A percentile compares a stretch with the other conserved stretches of the same genome.
These are phyloP conservation scores for Tachina fera DNA, from an alignment of 2,888 invertebrate species.

Conservation along the genomic window DNA sequence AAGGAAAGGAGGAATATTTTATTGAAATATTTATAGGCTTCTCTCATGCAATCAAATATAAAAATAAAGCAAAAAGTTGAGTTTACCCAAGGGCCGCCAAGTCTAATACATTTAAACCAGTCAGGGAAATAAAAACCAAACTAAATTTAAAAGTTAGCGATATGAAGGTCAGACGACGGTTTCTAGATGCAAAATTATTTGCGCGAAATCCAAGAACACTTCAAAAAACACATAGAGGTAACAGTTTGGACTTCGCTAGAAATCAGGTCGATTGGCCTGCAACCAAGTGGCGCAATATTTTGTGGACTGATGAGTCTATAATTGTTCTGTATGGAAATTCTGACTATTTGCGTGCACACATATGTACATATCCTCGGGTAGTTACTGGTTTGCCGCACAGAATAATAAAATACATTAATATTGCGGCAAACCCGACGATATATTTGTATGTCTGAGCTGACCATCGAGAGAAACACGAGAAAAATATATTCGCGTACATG, in stretches of 20 bases:
- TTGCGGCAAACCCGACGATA: no score
- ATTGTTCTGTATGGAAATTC: slow-evolving; percentile 4
- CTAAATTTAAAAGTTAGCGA: neutral
- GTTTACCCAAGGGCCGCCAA: neutral
- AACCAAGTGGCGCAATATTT: neutral
- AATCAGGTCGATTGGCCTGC: neutral
- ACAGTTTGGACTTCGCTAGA: neutral
- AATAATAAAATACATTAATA: no score
- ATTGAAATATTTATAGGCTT: slow-evolving; percentile 4
- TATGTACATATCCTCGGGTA: no score
- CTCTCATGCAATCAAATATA: slow-evolving; percentile 3
- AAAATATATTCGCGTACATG: no score
- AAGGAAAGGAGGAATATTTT: neutral
- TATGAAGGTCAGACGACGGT: slow-evolving; percentile 3
- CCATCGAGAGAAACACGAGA: no score
- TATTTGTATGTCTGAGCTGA: no score
- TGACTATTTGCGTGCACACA: neutral
- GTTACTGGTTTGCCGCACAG: no score
- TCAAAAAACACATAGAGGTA: neutral
- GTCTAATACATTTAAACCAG: neutral
- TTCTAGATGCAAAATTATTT: slow-evolving; percentile 12
- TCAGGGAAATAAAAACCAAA: slow-evolving; percentile 10
- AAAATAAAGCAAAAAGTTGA: neutral
- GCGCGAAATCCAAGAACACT: neutral
- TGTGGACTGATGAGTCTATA: neutral